A percentile compares a stretch with the other conserved stretches of the same genome.
Conservation (phyloP, 2,113 vertebrate genomes). For the Tachysurus fulvidraco region DNA sequence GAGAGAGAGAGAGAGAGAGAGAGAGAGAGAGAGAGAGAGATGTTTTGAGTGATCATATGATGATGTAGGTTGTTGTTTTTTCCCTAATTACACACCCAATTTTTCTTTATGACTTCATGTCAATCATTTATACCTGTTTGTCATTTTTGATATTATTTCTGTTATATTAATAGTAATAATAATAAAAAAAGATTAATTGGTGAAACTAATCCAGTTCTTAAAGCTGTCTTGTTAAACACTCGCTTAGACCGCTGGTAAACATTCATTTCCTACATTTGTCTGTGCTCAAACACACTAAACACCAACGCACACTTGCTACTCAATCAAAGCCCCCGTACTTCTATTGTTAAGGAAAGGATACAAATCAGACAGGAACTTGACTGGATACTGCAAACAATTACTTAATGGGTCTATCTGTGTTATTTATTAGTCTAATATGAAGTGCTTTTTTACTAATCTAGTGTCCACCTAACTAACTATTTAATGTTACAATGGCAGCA, state of each 20-base stretch:
- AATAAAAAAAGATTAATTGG: neutral
- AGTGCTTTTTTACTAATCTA: constrained; percentile 55
- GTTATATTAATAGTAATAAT: neutral
- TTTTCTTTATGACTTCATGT: neutral
- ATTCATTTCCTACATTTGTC: constrained; percentile 41
- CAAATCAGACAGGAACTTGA: constrained; percentile 62
- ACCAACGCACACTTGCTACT: constrained; percentile 7
- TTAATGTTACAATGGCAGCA: neutral
- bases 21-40: neutral
- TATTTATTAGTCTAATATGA: constrained; percentile 64
- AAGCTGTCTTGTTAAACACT: constrained; percentile 14
- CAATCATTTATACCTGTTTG: neutral
- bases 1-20: neutral
- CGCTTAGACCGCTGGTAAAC: constrained; percentile 38
- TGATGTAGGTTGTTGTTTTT: neutral
- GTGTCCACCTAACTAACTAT: constrained; percentile 41
- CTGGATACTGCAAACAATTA: constrained; percentile 64
- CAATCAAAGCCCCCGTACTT: neutral
- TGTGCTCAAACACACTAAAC: constrained; percentile 10
- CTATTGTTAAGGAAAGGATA: constrained; percentile 65
- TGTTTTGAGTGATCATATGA: neutral
- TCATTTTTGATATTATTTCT: neutral
- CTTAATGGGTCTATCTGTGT: constrained; percentile 40
- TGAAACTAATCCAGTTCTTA: neutral
- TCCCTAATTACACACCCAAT: neutral